A percentile compares a stretch with the other conserved stretches of the same genome.
Conservation (phyloP, 2,797 vertebrate species). For the Australoheros facetus region DNA sequence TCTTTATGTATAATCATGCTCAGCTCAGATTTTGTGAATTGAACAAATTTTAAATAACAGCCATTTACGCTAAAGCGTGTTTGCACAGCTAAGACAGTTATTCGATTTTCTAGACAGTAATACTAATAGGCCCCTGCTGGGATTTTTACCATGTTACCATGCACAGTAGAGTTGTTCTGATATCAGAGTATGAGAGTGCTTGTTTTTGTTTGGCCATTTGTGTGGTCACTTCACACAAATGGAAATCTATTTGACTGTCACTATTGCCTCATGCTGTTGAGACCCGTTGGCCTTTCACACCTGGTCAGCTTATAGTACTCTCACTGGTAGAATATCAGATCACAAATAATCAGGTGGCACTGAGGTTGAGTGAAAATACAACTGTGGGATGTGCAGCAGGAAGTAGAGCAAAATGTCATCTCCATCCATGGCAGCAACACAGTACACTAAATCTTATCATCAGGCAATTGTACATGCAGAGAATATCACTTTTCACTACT, state of each 20-base stretch:
- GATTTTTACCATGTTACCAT: background rate
- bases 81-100: background rate
- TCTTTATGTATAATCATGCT: constrained; percentile 13
- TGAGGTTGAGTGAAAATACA: constrained; percentile 63
- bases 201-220: background rate
- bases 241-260: constrained; percentile 21
- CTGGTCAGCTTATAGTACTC: constrained; percentile 42
- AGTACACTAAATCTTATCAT: constrained; percentile 74
- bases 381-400: constrained; percentile 71
- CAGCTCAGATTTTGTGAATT: background rate
- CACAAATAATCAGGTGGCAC: constrained; percentile 82
- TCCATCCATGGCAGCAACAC: constrained; percentile 35
- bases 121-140: background rate
- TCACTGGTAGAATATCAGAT: constrained; percentile 72
- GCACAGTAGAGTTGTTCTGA: background rate
- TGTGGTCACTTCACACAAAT: background rate
- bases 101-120: background rate
- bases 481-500: constrained; percentile 86
- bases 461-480: constrained; percentile 80
- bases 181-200: background rate
- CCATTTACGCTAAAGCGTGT: background rate
- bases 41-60: background rate
- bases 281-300: constrained; percentile 65
- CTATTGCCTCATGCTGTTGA: constrained; percentile 68
- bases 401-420: constrained; percentile 80